Percentiles rank a stretch among this genome's conserved stretches.
Conservation (phyloP, 1,140 invertebrate species). For the Andrena cerasifolii region DNA sequence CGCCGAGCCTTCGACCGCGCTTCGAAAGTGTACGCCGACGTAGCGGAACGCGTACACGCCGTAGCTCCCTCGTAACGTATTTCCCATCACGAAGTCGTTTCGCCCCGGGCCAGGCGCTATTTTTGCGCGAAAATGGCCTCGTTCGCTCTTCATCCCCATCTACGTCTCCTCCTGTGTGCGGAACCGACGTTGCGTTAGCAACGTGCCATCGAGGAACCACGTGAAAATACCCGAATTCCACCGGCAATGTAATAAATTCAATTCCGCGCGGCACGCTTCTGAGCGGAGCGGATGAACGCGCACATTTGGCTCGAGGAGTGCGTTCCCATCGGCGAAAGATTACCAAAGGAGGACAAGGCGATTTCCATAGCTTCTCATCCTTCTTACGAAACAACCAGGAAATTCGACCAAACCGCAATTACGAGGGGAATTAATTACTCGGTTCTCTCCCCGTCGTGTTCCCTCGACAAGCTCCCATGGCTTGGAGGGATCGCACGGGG, state of each 20-base stretch:
- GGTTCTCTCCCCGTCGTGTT: background rate
- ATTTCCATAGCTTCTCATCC: too few relatives aligned
- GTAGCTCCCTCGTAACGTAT: constrained; percentile 54
- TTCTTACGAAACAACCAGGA: background rate
- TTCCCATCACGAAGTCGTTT: constrained; percentile 54
- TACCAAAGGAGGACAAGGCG: too few relatives aligned
- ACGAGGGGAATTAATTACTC: constrained; percentile 15
- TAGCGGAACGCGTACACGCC: constrained; percentile 26
- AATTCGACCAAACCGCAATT: constrained; percentile 24
- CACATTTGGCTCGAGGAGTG: too few relatives aligned
- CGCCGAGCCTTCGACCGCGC: constrained; percentile 29
- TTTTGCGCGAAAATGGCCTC: constrained; percentile 66
- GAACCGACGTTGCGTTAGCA: constrained; percentile 35
- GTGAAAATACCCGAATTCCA: constrained; percentile 56
- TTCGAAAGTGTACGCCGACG: constrained; percentile 42
- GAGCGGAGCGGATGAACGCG: too few relatives aligned
- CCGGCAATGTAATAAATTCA: constrained; percentile 53
- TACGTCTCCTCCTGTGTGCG: background rate
- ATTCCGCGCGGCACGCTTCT: constrained; percentile 17
- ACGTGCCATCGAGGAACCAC: constrained; percentile 53
- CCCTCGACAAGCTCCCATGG: constrained; percentile 16
- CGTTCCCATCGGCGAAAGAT: too few relatives aligned
- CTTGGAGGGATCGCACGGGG: background rate
- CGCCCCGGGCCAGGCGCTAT: constrained; percentile 54
- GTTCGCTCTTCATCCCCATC: constrained; percentile 48